phyloP scores from a whole-genome alignment of 2,113 vertebrate genomes.

The Ochotona princeps region DNA sequence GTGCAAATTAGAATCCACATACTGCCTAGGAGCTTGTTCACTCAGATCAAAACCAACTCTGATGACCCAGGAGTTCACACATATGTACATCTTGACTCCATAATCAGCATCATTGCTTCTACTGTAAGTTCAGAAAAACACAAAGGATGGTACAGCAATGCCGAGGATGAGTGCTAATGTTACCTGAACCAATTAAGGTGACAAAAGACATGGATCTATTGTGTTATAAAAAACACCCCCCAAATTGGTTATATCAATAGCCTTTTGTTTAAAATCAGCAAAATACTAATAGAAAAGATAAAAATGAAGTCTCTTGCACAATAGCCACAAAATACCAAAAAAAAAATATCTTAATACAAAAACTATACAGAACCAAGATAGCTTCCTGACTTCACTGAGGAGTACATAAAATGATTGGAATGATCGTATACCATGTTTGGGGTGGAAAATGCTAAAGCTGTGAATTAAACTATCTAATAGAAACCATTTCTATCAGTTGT shows the following conservation, averaged over 20 bases:
- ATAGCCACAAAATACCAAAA: not conserved
- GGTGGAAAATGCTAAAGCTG: not conserved
- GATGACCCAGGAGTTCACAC: not conserved
- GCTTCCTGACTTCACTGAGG: not conserved
- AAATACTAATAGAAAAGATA: not conserved
- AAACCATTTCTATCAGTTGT: not conserved
- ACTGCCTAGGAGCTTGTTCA: not conserved
- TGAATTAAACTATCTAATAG: not conserved
- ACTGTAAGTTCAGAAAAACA: not conserved
- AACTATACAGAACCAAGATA: not conserved
- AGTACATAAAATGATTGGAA: not conserved
- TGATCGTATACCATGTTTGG: not conserved
- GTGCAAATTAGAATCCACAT: not conserved
- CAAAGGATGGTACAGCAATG: not conserved
- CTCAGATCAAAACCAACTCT: not conserved
- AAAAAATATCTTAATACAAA: not conserved
- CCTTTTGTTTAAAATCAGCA: not conserved
- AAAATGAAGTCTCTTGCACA: not conserved
- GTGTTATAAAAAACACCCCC: not conserved
- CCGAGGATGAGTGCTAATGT: not conserved
- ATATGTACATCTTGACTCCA: not conserved
- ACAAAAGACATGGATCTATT: not conserved
- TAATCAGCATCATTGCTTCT: not conserved
- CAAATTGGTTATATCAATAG: not conserved
- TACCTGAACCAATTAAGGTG: not conserved